A percentile compares a stretch with the other conserved stretches of the same genome.
phyloP scores from a whole-genome alignment of 2,888 invertebrate species.

The Limnephilus marmoratus region DNA sequence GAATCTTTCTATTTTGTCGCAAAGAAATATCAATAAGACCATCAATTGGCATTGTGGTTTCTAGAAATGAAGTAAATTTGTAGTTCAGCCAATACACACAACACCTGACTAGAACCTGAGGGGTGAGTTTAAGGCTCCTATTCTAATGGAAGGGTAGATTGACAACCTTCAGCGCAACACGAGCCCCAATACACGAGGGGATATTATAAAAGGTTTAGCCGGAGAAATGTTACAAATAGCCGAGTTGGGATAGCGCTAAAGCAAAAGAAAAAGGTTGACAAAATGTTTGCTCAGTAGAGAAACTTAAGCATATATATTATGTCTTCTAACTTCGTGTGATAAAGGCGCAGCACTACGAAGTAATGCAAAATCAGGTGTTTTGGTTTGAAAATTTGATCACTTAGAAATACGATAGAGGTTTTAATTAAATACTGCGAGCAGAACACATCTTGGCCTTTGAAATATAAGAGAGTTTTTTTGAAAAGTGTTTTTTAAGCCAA shows the following conservation, averaged over 20 bases:
- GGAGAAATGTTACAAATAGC: not conserved
- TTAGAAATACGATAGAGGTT: no score
- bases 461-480: no score
- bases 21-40: no score
- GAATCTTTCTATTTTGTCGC: no score
- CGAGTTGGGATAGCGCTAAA: not conserved
- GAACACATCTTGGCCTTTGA: no score
- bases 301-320: not conserved
- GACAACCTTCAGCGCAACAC: not conserved
- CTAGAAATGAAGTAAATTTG: not conserved
- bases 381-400: no score
- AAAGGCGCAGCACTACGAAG: no score
- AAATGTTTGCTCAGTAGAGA: not conserved
- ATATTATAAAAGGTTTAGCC: not conserved
- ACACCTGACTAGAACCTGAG: not conserved
- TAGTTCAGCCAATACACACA: not conserved
- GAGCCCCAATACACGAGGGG: not conserved
- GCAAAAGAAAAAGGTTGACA: not conserved
- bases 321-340: no score
- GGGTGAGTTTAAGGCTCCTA: not conserved
- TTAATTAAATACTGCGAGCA: no score
- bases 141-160: not conserved
- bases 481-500: no score
- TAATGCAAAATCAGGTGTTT: no score
- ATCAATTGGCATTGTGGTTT: no score